Base-by-base conservation (phyloP, 2,113 vertebrate genomes). In the Chelonoidis abingdonii region DNA sequence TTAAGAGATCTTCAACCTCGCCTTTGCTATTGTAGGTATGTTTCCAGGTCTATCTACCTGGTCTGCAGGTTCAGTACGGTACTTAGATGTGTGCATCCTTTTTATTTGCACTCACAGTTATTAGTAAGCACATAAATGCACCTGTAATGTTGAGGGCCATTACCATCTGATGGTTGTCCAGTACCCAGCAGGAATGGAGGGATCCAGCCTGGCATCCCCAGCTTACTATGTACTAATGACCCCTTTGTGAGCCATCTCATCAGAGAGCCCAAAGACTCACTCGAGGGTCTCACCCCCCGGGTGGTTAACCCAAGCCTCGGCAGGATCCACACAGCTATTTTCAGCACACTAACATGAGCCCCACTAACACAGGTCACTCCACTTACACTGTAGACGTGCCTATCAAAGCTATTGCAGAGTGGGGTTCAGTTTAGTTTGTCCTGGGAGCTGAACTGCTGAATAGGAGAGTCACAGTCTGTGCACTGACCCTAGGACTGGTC, bases 391-490 rank as follows among this genome's bases (percentile, higher is more conserved):
- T 72, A 38, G 19, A 38, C n/a, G 6, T 72, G 9, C 19, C 65
- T 38, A n/a, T n/a, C 14, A 69, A 69, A 35, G 62, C 17, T 69
- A n/a, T 38, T 72, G 65, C 65, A 72, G 65, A n/a, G 17, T 38
- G 65, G 19, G n/a, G n/a, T 27, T 57, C 41, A 0, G 1, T 78
- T 82, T 65, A 88, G 81, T 38, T 1, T 0, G 38, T 1, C 1
- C 62, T 56, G 54, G 49, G 29, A 88, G 54, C 49, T 47, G 29
- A 94, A 44, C 24, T 69, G 76, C 81, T 85, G 78, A 86, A 29
- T 52, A 75, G 56, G 72, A 69, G 38, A 89, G 44, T 21, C 69
- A 72, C 59, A 13, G 54, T 76, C 86, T 53, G 24, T 44, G 44
- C 35, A 69, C 31, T 38, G n/a, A 41, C n/a, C 59, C 53, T 44